These are phyloP conservation scores for Hylomyscus alleni DNA, from an alignment of 2,797 vertebrate genomes.

Conservation along the genomic window DNA sequence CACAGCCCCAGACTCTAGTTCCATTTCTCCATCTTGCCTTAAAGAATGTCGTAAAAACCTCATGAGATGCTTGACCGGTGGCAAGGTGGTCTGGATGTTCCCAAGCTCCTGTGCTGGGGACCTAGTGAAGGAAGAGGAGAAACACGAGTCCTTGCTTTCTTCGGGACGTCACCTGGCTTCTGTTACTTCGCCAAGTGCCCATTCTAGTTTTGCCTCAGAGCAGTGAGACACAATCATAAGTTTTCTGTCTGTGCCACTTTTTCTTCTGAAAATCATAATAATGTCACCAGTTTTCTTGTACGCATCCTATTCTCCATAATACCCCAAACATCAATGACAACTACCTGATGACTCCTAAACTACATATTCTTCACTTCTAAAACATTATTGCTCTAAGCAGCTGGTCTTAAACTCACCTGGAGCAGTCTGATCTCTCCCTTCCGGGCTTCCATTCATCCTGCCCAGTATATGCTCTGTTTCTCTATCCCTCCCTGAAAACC, in stretches of 20 bases:
- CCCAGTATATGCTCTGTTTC: not conserved
- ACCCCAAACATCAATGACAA: not conserved
- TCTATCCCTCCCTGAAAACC: constrained; percentile 19
- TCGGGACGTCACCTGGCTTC: not conserved
- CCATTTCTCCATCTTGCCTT: constrained; percentile 32
- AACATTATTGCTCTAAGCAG: not conserved
- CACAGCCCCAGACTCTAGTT: not conserved
- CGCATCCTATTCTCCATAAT: not conserved
- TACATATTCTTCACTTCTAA: not conserved
- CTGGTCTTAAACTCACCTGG: not conserved
- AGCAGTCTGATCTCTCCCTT: not conserved
- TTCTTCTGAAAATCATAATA: constrained; percentile 42
- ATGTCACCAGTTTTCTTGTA: not conserved
- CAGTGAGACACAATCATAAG: not conserved
- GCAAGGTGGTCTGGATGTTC: not conserved
- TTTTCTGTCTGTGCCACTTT: constrained; percentile 17
- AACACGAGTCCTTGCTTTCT: constrained; percentile 3
- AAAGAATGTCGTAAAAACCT: constrained; percentile 23
- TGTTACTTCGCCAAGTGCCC: not conserved
- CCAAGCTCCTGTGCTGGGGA: not conserved
- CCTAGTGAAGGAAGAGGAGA: not conserved
- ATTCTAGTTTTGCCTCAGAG: constrained; percentile 6
- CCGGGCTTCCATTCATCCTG: not conserved
- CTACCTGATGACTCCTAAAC: constrained; percentile 9
- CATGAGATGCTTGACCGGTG: constrained; percentile 14